These are phyloP conservation scores for Micrastur ruficollis DNA, from an alignment of 2,797 vertebrate species.

Conservation along the genomic window DNA sequence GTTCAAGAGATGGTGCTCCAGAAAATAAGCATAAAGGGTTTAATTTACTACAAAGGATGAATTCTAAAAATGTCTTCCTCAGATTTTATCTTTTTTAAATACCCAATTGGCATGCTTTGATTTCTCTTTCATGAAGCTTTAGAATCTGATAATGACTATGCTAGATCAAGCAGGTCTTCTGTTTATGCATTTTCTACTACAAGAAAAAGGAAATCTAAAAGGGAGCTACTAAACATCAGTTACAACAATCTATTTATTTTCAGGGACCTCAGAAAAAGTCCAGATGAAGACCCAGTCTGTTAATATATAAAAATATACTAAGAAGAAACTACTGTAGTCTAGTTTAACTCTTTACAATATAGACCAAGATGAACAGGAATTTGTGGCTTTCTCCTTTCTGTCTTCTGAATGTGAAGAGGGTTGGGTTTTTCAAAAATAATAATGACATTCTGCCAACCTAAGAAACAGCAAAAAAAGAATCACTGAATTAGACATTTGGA, in stretches of 20 bases:
- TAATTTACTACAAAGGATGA: background rate
- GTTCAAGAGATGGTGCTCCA: background rate
- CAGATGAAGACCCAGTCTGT: background rate
- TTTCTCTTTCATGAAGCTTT: background rate
- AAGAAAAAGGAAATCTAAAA: background rate
- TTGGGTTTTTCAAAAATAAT: background rate
- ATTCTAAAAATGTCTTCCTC: background rate
- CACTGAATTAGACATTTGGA: background rate
- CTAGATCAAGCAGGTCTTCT: background rate
- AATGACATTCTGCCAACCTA: background rate
- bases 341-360: background rate
- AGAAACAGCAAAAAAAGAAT: background rate
- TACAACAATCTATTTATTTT: background rate
- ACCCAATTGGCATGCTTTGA: background rate
- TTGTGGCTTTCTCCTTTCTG: background rate
- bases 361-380: background rate
- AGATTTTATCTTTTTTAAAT: background rate
- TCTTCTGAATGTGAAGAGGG: background rate
- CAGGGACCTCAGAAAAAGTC: background rate
- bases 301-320: background rate
- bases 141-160: background rate
- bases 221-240: background rate
- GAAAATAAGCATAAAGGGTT: background rate
- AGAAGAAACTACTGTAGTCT: background rate
- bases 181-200: background rate